Evolutionary conservation across 2,888 invertebrate species (phyloP).

Genomic region (Archips crataeganus): DNA sequence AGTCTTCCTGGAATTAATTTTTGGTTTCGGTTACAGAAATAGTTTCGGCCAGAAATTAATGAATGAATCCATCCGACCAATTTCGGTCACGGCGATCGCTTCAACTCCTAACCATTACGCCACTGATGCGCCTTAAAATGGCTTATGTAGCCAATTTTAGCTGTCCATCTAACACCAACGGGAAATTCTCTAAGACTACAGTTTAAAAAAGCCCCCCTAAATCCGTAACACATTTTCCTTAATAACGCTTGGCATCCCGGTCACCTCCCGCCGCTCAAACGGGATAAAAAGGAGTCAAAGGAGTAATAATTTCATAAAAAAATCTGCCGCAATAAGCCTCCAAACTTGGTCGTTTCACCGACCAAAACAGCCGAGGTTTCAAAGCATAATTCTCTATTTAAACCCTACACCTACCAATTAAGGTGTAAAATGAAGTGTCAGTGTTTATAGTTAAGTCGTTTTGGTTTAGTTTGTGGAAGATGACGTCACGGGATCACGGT

Average conservation of each 20-base stretch:
- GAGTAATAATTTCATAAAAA: conserved; percentile 45
- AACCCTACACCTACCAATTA: neutral
- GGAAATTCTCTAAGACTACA: neutral
- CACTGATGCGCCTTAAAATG: too few species aligned
- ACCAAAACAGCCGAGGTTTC: neutral
- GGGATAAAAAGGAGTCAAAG: conserved; percentile 45
- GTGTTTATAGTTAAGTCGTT: conserved; percentile 1
- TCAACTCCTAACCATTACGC: too few species aligned
- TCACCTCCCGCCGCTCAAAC: conserved; percentile 14
- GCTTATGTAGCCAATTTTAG: too few species aligned
- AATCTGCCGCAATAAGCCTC: conserved; percentile 43
- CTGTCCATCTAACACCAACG: neutral
- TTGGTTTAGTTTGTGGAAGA: neutral
- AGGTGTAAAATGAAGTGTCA: neutral
- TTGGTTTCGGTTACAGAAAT: too few species aligned
- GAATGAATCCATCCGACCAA: too few species aligned
- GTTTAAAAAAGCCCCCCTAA: neutral
- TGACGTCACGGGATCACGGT: conserved; percentile 41
- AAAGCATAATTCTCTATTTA: neutral
- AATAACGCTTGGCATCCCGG: conserved; percentile 35
- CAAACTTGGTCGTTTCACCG: neutral
- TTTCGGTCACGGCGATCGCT: too few species aligned
- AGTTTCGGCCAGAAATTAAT: too few species aligned
- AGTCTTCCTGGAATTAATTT: too few species aligned
- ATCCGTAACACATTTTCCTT: conserved; percentile 20